Evolutionary conservation across 2,797 vertebrate species (phyloP), one percentile per base, ranked within the genome.

Genomic region (Menidia menidia): DNA sequence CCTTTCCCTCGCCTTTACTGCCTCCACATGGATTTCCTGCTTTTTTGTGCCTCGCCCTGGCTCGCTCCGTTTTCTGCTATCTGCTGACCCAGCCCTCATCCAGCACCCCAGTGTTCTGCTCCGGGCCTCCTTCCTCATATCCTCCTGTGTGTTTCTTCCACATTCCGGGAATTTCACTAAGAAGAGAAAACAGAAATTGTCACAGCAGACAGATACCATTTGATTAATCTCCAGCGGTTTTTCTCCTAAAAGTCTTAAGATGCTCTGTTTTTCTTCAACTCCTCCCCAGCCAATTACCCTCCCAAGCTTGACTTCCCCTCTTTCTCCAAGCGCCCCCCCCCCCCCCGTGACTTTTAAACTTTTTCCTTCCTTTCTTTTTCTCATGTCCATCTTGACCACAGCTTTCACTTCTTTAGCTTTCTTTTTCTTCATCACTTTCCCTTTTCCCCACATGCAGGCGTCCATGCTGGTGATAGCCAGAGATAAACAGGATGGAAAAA

Each of bases 261-360:
- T 41, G 41, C 42, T 77, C 32, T 68, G 73, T 67, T 73, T 59
- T 12, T 33, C 77, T 73, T 59, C 59, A 41, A 64, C 44, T 51
- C 33, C 74, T 58, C n/a, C 13, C 12, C 64, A 35, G 69, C 50
- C 55, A 19, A 11, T 64, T 30, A 54, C 44, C 50, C 60, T 60
- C 58, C 56, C 43, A 64, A 74, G 64, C 83, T 84, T 32, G 76
- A 84, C 86, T 84, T 84, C 75, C 81, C 73, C 51, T 78, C 68
- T 80, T 84, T 74, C 73, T 80, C 71, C 64, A 31, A 16, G 14
- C 35, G 2, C 13, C 77, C 3, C 35, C 35, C 35, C 35, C 72
- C 75, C 78, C 41, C 2, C 12, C 77, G 4, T 60, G 80, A 72
- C 68, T 64, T 56, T 51, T 62, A n/a, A 16, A 61, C 59, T 41